A percentile compares a stretch with the other conserved stretches of the same genome.
Evolutionary conservation across 1,140 invertebrate species (phyloP).

Genomic region (Matsumurasca onukii): DNA sequence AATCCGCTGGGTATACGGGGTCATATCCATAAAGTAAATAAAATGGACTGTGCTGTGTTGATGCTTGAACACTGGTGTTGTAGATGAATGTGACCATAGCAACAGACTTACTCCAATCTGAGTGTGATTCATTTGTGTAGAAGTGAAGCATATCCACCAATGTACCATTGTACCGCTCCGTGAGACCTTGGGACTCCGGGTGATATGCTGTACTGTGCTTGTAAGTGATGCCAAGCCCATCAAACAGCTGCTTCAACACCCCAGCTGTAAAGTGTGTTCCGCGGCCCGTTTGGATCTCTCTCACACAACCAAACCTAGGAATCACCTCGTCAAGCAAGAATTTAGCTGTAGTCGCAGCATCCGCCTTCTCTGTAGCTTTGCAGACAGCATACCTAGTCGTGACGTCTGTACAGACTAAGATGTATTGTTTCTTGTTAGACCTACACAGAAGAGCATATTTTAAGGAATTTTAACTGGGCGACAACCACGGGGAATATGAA

Average conservation of each 20-base stretch:
- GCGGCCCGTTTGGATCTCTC: background rate
- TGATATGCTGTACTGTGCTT: background rate
- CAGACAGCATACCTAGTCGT: no score
- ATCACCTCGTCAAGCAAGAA: no score
- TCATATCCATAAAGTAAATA: background rate
- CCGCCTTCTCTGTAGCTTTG: background rate
- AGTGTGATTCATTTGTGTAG: background rate
- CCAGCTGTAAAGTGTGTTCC: background rate
- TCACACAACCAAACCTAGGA: background rate
- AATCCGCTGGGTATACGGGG: no score
- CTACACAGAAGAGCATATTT: no score
- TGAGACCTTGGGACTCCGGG: no score
- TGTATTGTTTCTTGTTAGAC: no score
- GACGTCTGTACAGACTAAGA: no score
- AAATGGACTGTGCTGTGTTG: background rate
- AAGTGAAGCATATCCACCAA: conserved; percentile 5
- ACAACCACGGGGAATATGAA: background rate
- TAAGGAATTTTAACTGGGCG: no score
- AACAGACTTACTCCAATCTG: conserved; percentile 1
- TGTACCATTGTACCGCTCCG: background rate
- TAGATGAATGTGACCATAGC: no score
- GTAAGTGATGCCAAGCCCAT: background rate
- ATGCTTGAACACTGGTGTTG: background rate
- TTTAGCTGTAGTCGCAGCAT: background rate
- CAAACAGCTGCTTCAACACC: background rate